Conservation (phyloP, 2,113 vertebrate genomes). For the Anoura caudifer region DNA sequence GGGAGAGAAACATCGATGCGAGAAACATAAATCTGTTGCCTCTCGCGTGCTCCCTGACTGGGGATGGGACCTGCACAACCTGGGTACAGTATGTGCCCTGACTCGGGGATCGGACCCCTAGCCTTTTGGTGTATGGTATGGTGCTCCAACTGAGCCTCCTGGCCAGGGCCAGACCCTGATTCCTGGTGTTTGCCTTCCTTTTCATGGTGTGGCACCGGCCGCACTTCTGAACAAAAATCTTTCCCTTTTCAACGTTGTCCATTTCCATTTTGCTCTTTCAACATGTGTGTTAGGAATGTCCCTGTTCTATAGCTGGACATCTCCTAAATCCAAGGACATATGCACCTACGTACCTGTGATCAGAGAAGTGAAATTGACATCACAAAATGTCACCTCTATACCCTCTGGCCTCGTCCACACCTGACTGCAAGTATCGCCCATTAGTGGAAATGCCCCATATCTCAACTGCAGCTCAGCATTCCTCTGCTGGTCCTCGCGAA, state of each 20-base stretch:
- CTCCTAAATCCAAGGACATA: neutral
- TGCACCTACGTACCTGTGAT: neutral
- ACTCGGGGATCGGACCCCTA: too few species aligned
- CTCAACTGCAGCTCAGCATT: neutral
- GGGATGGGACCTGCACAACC: too few species aligned
- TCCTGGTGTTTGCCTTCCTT: neutral
- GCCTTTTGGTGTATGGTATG: too few species aligned
- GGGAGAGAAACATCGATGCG: too few species aligned
- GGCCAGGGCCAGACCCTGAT: neutral
- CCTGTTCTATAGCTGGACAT: neutral
- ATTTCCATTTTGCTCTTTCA: neutral
- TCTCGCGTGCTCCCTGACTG: too few species aligned
- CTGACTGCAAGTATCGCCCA: neutral
- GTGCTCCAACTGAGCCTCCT: too few species aligned
- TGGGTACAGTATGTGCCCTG: too few species aligned
- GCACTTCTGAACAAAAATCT: neutral
- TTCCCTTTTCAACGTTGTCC: neutral
- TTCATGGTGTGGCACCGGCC: neutral
- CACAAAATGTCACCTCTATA: neutral
- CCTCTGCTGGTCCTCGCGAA: neutral
- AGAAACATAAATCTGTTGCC: too few species aligned
- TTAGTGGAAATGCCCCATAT: neutral
- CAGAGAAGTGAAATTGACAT: neutral
- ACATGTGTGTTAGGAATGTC: neutral
- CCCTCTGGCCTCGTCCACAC: neutral